Evolutionary conservation across 2,888 invertebrate genomes (phyloP).

Genomic region (Pteria penguin): DNA sequence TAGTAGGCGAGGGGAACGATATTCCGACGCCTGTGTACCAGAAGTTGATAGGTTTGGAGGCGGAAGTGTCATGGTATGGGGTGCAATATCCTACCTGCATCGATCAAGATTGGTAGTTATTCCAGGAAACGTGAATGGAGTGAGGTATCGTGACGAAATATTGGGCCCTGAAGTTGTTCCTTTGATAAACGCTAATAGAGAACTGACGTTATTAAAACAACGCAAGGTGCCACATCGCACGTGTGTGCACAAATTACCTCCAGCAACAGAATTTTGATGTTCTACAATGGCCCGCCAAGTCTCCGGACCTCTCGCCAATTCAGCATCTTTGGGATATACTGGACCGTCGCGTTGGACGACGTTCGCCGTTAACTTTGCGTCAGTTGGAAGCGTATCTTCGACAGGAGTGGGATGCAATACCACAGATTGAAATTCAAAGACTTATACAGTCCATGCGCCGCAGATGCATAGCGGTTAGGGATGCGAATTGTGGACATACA

Average conservation of each 20-base stretch:
- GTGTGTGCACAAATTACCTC: not conserved
- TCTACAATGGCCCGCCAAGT: constrained; percentile 1
- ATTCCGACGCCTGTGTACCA: too few species aligned
- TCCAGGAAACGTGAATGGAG: too few species aligned
- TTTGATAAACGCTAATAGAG: too few species aligned
- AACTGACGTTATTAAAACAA: constrained; percentile 10
- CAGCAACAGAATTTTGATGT: constrained; percentile 2
- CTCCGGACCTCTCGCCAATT: not conserved
- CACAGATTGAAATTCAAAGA: constrained; percentile 6
- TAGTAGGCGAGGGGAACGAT: too few species aligned
- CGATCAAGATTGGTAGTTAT: too few species aligned
- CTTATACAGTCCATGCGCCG: constrained; percentile 7
- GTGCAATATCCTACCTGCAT: too few species aligned
- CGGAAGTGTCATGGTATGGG: too few species aligned
- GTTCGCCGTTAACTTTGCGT: not conserved
- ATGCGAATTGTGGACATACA: constrained; percentile 3
- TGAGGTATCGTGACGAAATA: too few species aligned
- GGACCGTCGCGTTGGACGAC: not conserved
- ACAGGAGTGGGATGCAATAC: constrained; percentile 12
- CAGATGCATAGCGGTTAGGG: not conserved
- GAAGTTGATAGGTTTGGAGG: too few species aligned
- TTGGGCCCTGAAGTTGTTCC: too few species aligned
- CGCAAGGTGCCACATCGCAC: not conserved
- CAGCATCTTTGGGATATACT: constrained; percentile 19
- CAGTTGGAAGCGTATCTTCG: not conserved